These are phyloP conservation scores for Neolamprologus devosi DNA, from an alignment of 2,113 vertebrate species.

Conservation along the genomic window DNA sequence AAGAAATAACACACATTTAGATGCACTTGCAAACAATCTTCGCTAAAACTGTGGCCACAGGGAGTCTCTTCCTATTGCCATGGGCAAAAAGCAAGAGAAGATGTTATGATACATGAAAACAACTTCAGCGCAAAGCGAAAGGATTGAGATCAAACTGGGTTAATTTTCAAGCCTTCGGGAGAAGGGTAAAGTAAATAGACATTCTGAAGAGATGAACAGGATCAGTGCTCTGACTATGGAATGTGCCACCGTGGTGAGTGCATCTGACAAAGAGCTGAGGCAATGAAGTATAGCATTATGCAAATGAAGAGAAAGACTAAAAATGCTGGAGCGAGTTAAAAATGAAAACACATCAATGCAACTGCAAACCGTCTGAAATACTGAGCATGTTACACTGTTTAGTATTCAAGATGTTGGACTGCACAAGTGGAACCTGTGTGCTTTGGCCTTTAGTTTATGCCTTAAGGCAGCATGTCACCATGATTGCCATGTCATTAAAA, in stretches of 20 bases:
- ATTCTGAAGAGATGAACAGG: constrained; percentile 1
- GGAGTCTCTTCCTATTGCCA: not conserved
- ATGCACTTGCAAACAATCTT: constrained; percentile 8
- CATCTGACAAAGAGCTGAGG: not conserved
- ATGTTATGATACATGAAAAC: constrained; percentile 9
- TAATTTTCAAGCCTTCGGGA: constrained; percentile 24
- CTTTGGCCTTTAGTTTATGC: constrained; percentile 16
- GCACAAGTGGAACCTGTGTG: not conserved
- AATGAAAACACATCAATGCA: not conserved
- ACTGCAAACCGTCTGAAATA: not conserved
- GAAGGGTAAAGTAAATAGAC: constrained; percentile 2
- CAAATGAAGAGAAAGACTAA: not conserved
- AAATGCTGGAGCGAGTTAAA: not conserved
- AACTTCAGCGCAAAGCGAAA: not conserved
- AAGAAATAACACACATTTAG: not conserved
- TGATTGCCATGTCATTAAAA: constrained; percentile 29
- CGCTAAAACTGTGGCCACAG: not conserved
- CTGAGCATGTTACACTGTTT: not conserved
- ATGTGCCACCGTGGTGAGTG: not conserved
- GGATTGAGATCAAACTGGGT: constrained; percentile 12
- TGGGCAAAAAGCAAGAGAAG: not conserved
- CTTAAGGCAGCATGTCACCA: constrained; percentile 18
- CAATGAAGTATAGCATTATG: constrained; percentile 10
- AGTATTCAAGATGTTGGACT: not conserved
- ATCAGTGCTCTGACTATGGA: not conserved